These are phyloP conservation scores for Actinia tenebrosa DNA, from an alignment of 64 coral and sea anemone genomes.

Conservation along the genomic window DNA sequence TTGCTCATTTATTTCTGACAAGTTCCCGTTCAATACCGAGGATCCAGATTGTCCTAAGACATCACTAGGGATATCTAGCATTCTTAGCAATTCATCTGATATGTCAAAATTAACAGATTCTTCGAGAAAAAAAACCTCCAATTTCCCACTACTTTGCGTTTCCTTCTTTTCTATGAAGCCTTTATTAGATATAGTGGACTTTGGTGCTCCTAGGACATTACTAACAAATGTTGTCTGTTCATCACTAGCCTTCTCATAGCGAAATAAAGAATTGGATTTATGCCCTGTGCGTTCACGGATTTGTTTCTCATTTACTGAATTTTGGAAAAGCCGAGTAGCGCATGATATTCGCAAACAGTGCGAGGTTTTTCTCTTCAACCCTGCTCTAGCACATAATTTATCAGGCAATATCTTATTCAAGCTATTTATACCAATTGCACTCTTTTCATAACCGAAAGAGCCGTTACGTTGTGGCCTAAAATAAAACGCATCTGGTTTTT, in stretches of 20 bases:
- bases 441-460: no score
- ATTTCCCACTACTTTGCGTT: not conserved
- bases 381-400: no score
- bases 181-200: not conserved
- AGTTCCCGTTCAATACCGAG: not conserved
- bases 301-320: not conserved
- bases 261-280: no score
- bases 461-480: no score
- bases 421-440: no score
- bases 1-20: not conserved
- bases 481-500: no score
- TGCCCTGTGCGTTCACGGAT: not conserved
- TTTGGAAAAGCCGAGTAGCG: no score
- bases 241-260: no score
- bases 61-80: not conserved
- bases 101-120: not conserved
- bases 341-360: no score
- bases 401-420: no score
- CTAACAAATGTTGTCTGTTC: no score
- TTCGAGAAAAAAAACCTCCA: not conserved
- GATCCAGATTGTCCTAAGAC: not conserved
- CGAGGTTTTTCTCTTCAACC: no score
- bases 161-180: not conserved
- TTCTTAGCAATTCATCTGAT: not conserved
- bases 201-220: not conserved